These are phyloP conservation scores for Peromyscus eremicus DNA, from an alignment of 2,797 vertebrate species.

Conservation along the genomic window DNA sequence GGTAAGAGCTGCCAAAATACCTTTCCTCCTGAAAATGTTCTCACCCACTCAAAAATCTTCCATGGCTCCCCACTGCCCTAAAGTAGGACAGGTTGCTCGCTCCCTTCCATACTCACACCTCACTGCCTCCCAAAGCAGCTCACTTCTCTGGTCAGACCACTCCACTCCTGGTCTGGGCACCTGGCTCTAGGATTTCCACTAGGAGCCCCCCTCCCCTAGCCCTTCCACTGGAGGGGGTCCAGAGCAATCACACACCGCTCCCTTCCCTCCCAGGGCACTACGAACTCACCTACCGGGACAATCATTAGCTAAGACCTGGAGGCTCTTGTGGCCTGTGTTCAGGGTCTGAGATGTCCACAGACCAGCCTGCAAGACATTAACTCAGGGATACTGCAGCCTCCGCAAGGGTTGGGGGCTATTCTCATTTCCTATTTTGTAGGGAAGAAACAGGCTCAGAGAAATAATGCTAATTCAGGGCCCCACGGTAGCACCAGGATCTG, in stretches of 20 bases:
- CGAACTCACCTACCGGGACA: background rate
- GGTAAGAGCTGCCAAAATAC: background rate
- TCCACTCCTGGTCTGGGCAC: background rate
- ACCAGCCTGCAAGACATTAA: background rate
- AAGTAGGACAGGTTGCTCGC: background rate
- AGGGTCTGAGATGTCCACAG: background rate
- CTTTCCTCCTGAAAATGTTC: background rate
- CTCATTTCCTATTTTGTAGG: background rate
- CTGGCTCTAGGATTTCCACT: background rate
- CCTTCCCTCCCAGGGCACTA: background rate
- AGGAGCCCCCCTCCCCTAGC: background rate
- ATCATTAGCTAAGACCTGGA: background rate
- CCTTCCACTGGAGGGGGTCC: background rate
- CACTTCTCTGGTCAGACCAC: background rate
- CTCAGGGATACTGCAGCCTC: background rate
- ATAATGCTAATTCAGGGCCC: background rate
- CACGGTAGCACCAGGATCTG: background rate
- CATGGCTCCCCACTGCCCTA: background rate
- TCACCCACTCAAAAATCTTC: background rate
- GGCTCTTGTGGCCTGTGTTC: background rate
- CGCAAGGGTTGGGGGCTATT: background rate
- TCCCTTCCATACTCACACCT: background rate
- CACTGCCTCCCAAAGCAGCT: background rate
- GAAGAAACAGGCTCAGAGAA: background rate
- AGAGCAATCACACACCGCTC: background rate